phyloP scores from a whole-genome alignment of 2,113 vertebrate genomes.

The Odobenus rosmarus region DNA sequence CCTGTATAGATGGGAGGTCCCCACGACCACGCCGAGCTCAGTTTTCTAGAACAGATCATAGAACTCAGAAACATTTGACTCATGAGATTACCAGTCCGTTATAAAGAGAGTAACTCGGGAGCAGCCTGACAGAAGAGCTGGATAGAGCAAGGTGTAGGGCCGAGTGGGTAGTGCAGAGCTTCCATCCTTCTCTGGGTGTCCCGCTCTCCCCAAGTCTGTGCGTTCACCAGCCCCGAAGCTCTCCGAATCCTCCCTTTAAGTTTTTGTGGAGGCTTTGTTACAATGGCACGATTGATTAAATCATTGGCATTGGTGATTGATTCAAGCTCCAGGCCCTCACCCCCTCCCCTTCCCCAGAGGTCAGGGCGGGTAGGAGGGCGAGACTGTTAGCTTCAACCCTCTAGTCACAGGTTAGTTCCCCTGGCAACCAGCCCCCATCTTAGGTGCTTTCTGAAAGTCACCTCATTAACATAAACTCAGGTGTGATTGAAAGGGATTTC shows the following conservation, averaged over 20 bases:
- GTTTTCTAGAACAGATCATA: not conserved
- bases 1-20: not conserved
- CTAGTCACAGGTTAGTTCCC: not conserved
- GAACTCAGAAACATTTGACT: not conserved
- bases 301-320: not conserved
- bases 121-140: not conserved
- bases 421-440: not conserved
- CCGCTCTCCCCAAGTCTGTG: not conserved
- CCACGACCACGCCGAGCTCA: too few species aligned
- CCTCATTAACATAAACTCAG: not conserved
- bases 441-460: not conserved
- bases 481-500: not conserved
- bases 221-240: not conserved
- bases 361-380: fast-evolving
- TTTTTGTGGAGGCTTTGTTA: not conserved
- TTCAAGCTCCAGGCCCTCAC: not conserved
- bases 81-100: not conserved
- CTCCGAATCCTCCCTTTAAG: not conserved
- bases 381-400: not conserved
- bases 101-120: not conserved
- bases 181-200: not conserved
- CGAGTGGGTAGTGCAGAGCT: not conserved
- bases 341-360: not conserved
- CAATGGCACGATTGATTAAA: not conserved
- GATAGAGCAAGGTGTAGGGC: too few species aligned